Evolutionary conservation across 2,797 vertebrate species (phyloP).

Genomic region (Catharus ustulatus): DNA sequence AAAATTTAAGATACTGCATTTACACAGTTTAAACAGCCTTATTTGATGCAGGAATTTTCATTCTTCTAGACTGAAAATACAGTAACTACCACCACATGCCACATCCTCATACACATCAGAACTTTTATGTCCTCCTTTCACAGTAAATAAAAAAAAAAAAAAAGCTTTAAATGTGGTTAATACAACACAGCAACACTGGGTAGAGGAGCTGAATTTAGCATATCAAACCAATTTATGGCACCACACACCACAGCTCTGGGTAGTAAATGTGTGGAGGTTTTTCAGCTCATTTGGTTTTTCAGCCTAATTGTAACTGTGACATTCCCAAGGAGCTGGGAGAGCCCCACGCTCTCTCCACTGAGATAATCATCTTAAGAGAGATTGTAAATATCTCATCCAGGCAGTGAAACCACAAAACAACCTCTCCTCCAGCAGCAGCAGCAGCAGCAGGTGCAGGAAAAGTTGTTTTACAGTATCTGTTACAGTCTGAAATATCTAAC

Average conservation of each 20-base stretch:
- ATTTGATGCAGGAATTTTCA: neutral
- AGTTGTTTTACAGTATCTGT: neutral
- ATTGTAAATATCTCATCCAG: neutral
- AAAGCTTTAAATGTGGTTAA: neutral
- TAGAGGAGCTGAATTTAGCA: neutral
- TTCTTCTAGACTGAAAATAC: neutral
- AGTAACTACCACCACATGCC: neutral
- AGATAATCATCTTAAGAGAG: constrained; percentile 19
- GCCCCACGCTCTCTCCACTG: neutral
- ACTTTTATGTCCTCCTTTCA: neutral
- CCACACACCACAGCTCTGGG: neutral
- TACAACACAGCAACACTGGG: neutral
- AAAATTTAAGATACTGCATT: neutral
- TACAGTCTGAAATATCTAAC: neutral
- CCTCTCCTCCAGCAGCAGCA: neutral
- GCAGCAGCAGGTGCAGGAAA: neutral
- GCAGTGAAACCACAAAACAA: neutral
- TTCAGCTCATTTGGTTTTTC: neutral
- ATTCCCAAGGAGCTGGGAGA: neutral
- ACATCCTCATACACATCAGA: neutral
- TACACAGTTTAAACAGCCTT: neutral
- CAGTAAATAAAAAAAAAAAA: neutral
- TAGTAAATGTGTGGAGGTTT: fast-evolving
- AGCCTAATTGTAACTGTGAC: neutral
- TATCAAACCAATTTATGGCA: fast-evolving